Conservation (phyloP, 2,888 invertebrate genomes). For the Xanthostigma xanthostigma region DNA sequence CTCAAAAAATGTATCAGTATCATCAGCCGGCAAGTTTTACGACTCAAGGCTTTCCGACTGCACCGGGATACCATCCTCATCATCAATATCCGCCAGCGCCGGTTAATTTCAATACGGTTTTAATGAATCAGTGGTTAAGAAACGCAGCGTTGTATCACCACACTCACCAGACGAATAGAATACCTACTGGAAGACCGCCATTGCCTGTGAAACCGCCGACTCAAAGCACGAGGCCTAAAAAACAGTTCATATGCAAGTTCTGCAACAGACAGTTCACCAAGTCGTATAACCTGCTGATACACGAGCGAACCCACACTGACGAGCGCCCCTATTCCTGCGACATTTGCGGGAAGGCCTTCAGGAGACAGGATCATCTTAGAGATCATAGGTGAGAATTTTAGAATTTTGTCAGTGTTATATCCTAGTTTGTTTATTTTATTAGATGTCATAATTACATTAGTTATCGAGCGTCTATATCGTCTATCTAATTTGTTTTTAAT, state of each 20-base stretch:
- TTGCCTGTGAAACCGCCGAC: conserved; percentile 33
- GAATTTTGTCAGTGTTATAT: too few species aligned
- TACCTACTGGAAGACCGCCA: conserved; percentile 38
- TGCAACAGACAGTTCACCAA: conserved; percentile 96
- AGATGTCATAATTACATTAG: too few species aligned
- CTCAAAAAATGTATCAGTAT: background rate
- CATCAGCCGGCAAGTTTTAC: background rate
- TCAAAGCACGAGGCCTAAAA: conserved; percentile 45
- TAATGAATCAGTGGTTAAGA: conserved; percentile 61
- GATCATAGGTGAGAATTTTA: conserved; percentile 58
- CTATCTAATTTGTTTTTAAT: too few species aligned
- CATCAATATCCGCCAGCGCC: background rate
- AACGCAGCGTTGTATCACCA: conserved; percentile 55
- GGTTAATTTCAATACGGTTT: conserved; percentile 30
- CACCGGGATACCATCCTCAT: too few species aligned
- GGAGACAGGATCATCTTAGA: conserved; percentile 84
- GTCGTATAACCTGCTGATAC: conserved; percentile 93
- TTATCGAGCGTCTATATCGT: too few species aligned
- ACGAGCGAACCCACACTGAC: conserved; percentile 93
- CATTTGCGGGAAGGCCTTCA: conserved; percentile 90
- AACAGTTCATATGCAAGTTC: conserved; percentile 93
- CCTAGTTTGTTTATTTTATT: too few species aligned
- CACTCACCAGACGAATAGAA: conserved; percentile 21
- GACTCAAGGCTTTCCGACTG: too few species aligned
- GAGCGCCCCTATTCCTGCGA: conserved; percentile 93